Evolutionary conservation across 2,888 invertebrate species (phyloP).

Genomic region (Hypomecis punctinalis): DNA sequence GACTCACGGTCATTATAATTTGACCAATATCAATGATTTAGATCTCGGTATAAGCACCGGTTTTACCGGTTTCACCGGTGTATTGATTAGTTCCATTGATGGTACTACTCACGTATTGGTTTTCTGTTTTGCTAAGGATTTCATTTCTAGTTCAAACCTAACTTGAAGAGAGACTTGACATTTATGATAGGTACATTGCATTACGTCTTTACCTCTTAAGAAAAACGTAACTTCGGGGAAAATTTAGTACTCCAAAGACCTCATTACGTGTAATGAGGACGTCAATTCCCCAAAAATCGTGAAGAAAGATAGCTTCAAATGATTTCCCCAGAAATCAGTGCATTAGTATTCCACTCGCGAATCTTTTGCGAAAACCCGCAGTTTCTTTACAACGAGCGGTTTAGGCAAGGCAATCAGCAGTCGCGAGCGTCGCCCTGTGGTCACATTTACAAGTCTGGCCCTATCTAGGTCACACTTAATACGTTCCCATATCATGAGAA

Average conservation of each 20-base stretch:
- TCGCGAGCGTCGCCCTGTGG: constrained; percentile 48
- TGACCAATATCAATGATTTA: no score
- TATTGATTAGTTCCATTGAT: no score
- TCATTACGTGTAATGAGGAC: constrained; percentile 15
- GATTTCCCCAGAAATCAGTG: constrained; percentile 26
- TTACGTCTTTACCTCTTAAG: background rate
- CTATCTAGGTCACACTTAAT: constrained; percentile 23
- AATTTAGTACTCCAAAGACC: constrained; percentile 4
- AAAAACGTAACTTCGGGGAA: background rate
- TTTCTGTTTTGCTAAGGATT: no score
- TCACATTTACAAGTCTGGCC: constrained; percentile 44
- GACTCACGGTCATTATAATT: no score
- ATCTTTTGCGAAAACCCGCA: constrained; percentile 37
- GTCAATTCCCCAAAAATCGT: constrained; percentile 13
- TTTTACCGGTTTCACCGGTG: no score
- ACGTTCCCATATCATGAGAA: background rate
- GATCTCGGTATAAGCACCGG: no score
- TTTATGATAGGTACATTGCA: no score
- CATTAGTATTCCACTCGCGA: constrained; percentile 45
- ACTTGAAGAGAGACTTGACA: no score
- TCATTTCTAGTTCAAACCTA: no score
- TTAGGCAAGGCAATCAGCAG: constrained; percentile 47
- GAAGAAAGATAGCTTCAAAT: constrained; percentile 14
- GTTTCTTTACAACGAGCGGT: constrained; percentile 34
- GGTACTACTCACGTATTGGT: no score